Evolutionary conservation across 1,140 invertebrate genomes (phyloP).

Genomic region (Dendroctonus ponderosae): DNA sequence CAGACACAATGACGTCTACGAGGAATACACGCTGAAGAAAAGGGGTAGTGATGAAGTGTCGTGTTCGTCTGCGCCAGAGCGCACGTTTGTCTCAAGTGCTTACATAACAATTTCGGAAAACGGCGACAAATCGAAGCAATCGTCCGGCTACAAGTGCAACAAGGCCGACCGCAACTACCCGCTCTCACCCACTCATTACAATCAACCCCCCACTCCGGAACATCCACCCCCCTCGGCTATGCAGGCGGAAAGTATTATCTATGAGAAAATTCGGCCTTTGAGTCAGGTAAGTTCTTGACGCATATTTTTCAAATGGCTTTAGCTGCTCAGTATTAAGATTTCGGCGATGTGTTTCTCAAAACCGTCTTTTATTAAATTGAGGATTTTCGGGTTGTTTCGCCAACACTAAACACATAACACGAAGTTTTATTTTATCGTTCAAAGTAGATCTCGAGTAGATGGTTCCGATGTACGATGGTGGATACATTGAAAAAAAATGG

Average conservation of each 20-base stretch:
- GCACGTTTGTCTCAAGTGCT: conserved; percentile 59
- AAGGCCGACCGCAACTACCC: conserved; percentile 53
- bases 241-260: conserved; percentile 85
- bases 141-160: conserved; percentile 35
- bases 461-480: neutral
- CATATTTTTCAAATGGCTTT: conserved; percentile 1
- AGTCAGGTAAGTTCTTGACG: conserved; percentile 69
- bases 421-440: too few relatives aligned
- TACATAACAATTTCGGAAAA: conserved; percentile 54
- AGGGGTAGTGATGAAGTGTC: conserved; percentile 44
- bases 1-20: conserved; percentile 60
- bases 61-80: conserved; percentile 49
- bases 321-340: conserved; percentile 9
- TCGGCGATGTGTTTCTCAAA: too few relatives aligned
- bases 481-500: too few relatives aligned
- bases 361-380: too few relatives aligned
- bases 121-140: conserved; percentile 28
- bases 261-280: conserved; percentile 83
- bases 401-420: too few relatives aligned
- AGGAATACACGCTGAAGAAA: conserved; percentile 58
- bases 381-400: neutral
- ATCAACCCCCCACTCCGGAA: conserved; percentile 90
- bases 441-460: too few relatives aligned
- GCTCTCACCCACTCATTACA: conserved; percentile 82
- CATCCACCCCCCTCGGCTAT: conserved; percentile 90